A percentile compares a stretch with the other conserved stretches of the same genome.
Evolutionary conservation across 2,888 invertebrate species (phyloP).

Genomic region (Drosophila anomelani): DNA sequence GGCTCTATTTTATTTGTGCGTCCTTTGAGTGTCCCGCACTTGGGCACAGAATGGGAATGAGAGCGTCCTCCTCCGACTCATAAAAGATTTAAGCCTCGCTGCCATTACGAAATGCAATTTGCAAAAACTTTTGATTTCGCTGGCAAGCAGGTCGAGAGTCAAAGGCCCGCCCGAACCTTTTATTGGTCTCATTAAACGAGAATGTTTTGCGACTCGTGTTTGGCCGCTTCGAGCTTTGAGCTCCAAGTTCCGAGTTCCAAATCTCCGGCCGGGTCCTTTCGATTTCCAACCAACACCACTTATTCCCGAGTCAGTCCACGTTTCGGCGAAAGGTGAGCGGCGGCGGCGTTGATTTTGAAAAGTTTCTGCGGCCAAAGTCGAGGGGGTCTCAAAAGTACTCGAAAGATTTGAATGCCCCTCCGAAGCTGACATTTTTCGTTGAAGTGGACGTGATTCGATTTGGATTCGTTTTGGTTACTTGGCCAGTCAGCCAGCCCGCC

Average conservation of each 20-base stretch:
- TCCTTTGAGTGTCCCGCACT: constrained; percentile 1
- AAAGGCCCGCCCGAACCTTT: constrained; percentile 59
- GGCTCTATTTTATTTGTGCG: constrained; percentile 23
- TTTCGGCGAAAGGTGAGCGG: constrained; percentile 63
- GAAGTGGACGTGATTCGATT: constrained; percentile 78
- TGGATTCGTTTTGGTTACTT: constrained; percentile 54
- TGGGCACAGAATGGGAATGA: constrained; percentile 31
- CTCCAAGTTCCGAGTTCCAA: constrained; percentile 22
- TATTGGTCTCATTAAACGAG: constrained; percentile 77
- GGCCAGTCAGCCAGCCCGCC: not conserved
- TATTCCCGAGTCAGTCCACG: constrained; percentile 65
- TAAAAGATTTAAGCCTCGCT: constrained; percentile 76
- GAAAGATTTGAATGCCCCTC: constrained; percentile 72
- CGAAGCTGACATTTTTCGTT: constrained; percentile 71
- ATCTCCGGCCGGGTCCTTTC: constrained; percentile 50
- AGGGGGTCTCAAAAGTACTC: constrained; percentile 34
- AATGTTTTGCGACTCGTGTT: constrained; percentile 61
- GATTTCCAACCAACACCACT: constrained; percentile 53
- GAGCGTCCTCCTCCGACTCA: constrained; percentile 48
- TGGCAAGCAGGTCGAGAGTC: constrained; percentile 29
- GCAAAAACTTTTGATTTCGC: constrained; percentile 75
- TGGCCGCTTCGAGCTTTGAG: constrained; percentile 7
- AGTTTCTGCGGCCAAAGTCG: constrained; percentile 48
- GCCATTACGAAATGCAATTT: constrained; percentile 78
- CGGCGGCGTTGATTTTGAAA: constrained; percentile 71